A percentile compares a stretch with the other conserved stretches of the same genome.
phyloP scores from a whole-genome alignment of 2,797 vertebrate species.

The Phrynocephalus vlangalii region DNA sequence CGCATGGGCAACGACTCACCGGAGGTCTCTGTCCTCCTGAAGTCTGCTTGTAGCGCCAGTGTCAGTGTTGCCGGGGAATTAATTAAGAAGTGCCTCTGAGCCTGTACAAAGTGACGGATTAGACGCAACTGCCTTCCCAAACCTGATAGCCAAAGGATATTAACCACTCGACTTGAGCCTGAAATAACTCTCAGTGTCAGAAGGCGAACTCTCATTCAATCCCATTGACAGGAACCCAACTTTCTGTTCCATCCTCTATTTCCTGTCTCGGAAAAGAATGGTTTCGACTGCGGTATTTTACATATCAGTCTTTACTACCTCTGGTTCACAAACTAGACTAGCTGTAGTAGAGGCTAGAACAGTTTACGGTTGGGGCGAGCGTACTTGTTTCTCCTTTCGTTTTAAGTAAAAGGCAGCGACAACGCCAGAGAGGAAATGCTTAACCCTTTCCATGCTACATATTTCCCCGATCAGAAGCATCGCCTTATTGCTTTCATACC shows the following conservation, averaged over 20 bases:
- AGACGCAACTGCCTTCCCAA: neutral
- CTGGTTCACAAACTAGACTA: neutral
- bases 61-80: neutral
- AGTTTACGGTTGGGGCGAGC: too few relatives aligned
- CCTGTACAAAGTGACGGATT: neutral
- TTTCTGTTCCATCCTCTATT: neutral
- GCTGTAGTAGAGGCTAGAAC: neutral
- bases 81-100: neutral
- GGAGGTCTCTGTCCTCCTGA: neutral
- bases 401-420: neutral
- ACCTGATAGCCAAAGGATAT: neutral
- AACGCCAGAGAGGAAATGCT: too few relatives aligned
- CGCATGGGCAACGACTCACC: neutral
- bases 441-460: neutral
- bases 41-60: too few relatives aligned
- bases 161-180: neutral
- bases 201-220: neutral
- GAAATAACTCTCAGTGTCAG: neutral
- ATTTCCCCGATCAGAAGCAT: neutral
- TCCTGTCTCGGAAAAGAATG: neutral
- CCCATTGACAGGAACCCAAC: neutral
- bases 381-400: neutral
- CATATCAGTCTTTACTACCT: neutral
- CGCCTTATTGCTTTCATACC: neutral
- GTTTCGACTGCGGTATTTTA: neutral